Conservation (phyloP, 2,113 vertebrate species). For the Nanorana parkeri region DNA sequence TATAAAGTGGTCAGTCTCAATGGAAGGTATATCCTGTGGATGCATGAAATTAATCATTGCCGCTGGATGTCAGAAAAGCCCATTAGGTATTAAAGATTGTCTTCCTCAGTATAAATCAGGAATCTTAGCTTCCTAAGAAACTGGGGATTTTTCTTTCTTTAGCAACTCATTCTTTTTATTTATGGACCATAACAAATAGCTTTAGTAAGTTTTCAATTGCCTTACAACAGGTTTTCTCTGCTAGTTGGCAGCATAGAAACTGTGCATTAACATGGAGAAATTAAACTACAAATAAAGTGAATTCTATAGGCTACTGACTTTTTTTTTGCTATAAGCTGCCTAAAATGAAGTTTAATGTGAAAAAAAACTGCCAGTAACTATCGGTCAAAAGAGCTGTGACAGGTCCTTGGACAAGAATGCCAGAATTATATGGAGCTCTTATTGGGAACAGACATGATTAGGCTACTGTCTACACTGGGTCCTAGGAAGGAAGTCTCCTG, state of each 20-base stretch:
- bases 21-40: slow-evolving; percentile 47
- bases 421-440: slow-evolving; percentile 58
- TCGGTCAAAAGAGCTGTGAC: slow-evolving; percentile 63
- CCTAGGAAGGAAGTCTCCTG: slow-evolving; percentile 79
- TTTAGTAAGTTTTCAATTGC: not conserved
- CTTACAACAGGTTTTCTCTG: not conserved
- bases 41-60: slow-evolving; percentile 45
- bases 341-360: not conserved
- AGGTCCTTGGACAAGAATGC: slow-evolving; percentile 61
- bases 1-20: slow-evolving; percentile 48
- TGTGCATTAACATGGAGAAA: not conserved
- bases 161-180: not conserved
- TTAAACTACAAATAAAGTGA: not conserved
- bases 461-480: slow-evolving; percentile 61
- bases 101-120: not conserved
- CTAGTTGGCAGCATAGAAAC: not conserved
- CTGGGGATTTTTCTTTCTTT: not conserved
- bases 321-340: not conserved
- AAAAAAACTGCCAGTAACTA: slow-evolving; percentile 60
- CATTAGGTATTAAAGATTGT: slow-evolving; percentile 43
- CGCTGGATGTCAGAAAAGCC: slow-evolving; percentile 37
- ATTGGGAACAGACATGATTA: slow-evolving; percentile 61
- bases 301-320: not conserved
- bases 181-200: slow-evolving; percentile 6
- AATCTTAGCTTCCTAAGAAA: not conserved